A percentile compares a stretch with the other conserved stretches of the same genome.
Evolutionary conservation across 2,797 vertebrate genomes (phyloP).

Genomic region (Melopsittacus undulatus): DNA sequence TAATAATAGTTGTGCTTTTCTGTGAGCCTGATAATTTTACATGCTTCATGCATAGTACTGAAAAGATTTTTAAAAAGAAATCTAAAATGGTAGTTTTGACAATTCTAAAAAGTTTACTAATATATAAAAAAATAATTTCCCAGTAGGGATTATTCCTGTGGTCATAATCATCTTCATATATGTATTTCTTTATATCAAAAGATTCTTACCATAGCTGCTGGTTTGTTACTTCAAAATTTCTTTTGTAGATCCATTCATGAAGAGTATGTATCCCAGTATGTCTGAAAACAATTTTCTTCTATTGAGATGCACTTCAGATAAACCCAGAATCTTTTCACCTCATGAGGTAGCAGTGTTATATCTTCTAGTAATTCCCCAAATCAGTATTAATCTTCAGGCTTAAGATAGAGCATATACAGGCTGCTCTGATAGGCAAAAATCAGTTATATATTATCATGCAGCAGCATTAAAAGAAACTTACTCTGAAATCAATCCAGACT

Average conservation of each 20-base stretch:
- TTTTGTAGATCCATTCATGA: slow-evolving; percentile 60
- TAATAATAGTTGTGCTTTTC: slow-evolving; percentile 58
- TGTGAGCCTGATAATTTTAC: slow-evolving; percentile 44
- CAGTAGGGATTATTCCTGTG: slow-evolving; percentile 50
- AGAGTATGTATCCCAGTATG: slow-evolving; percentile 48
- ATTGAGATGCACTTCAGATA: slow-evolving; percentile 54
- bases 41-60: slow-evolving; percentile 65
- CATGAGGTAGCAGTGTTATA: slow-evolving; percentile 37
- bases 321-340: slow-evolving; percentile 54
- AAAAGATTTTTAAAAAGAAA: slow-evolving; percentile 58
- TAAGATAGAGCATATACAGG: neutral
- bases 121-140: slow-evolving; percentile 43
- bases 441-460: neutral
- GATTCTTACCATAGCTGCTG: slow-evolving; percentile 40
- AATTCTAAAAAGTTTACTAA: slow-evolving; percentile 60
- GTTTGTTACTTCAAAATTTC: slow-evolving; percentile 59
- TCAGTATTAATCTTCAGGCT: slow-evolving; percentile 27
- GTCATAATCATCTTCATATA: slow-evolving; percentile 63
- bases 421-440: slow-evolving; percentile 27
- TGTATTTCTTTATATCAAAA: slow-evolving; percentile 56
- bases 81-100: slow-evolving; percentile 54
- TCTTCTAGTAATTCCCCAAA: slow-evolving; percentile 30
- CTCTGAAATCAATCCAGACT: neutral
- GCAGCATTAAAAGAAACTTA: slow-evolving; percentile 23
- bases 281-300: slow-evolving; percentile 58